Base-by-base conservation (phyloP, 2,797 vertebrate genomes). In the Tokudaia muenninki region DNA sequence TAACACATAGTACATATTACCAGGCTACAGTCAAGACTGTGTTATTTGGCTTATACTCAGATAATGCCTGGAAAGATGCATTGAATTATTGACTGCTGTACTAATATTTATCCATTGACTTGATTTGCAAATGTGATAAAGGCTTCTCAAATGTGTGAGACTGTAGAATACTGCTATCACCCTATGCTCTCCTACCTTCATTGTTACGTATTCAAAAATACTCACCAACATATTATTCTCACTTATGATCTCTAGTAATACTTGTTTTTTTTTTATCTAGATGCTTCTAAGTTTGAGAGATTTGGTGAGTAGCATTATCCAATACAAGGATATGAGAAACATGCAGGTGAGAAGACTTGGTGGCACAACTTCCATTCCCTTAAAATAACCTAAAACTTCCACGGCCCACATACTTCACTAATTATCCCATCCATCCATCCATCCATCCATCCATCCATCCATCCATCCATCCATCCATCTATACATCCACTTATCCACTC, bases 381-480 rank as follows among this genome's bases (percentile, higher is more conserved):
- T 83, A 31, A 89, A 97, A 83, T 31, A 61, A 96, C 77, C 44
- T 5, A 91, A 83, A 90, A 44, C 29, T 31, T n/a, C 16, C 63
- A 70, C 26, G 29, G 13, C 12, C 21, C 14, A 70, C 19, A 55
- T 47, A 78, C 3, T 10, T 80, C 24, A 75, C 0, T 50, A 24
- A 65, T 65, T 79, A 37, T 34, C 74, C 10, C 3, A 92, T n/a
- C 74, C 57, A 6, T 52, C 16, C 3, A 41, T 17, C 44, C 50
- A n/a, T 26, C 24, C 10, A n/a, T 29, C 44, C 44, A 61, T 2
- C 22, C 34, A 75, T 29, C 31, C 3, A 29, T 6, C 24, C 24
- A 67, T 61, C 14, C 6, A 93, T 22, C 50, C 74, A 19, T 50
- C 16, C 5, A 72, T 24, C 26, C 34, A 77, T 22, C 31, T 3